Percentiles rank a stretch among this genome's conserved stretches.
These are phyloP conservation scores for Drosophila tani DNA, from an alignment of 1,140 invertebrate species.

Conservation along the genomic window DNA sequence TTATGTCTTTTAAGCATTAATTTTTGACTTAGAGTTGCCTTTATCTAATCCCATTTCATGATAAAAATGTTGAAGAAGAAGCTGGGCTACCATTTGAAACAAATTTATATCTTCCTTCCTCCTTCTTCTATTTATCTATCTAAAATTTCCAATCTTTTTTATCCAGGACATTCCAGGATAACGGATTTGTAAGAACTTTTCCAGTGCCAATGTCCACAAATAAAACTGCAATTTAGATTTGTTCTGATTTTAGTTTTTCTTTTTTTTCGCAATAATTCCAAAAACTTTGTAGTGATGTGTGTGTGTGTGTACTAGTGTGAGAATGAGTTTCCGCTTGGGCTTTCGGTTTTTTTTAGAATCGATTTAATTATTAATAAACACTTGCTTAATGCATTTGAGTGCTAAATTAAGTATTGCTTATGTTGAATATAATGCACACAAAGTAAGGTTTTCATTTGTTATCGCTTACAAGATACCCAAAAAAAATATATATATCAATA, in stretches of 20 bases:
- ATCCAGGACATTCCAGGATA: no score
- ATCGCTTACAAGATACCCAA: slow-evolving; percentile 42
- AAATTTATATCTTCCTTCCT: no score
- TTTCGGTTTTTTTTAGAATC: slow-evolving; percentile 19
- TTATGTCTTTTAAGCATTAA: no score
- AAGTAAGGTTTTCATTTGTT: slow-evolving; percentile 26
- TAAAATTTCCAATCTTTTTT: no score
- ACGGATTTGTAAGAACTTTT: no score
- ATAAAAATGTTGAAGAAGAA: no score
- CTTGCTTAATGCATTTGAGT: slow-evolving; percentile 50
- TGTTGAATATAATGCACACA: slow-evolving; percentile 58
- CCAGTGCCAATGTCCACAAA: neutral
- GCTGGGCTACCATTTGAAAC: no score
- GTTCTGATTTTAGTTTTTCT: slow-evolving; percentile 19
- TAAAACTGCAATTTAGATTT: slow-evolving; percentile 14
- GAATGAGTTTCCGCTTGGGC: slow-evolving; percentile 16
- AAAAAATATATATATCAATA: slow-evolving; percentile 24
- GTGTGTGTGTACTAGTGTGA: slow-evolving; percentile 1
- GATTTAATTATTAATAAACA: slow-evolving; percentile 53
- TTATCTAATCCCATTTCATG: no score
- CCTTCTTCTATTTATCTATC: no score
- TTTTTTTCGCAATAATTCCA: slow-evolving; percentile 46
- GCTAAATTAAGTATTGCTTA: slow-evolving; percentile 74
- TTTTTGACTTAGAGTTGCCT: no score
- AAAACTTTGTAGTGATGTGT: slow-evolving; percentile 38